phyloP scores from a whole-genome alignment of 2,113 vertebrate genomes.

The Sander lucioperca region DNA sequence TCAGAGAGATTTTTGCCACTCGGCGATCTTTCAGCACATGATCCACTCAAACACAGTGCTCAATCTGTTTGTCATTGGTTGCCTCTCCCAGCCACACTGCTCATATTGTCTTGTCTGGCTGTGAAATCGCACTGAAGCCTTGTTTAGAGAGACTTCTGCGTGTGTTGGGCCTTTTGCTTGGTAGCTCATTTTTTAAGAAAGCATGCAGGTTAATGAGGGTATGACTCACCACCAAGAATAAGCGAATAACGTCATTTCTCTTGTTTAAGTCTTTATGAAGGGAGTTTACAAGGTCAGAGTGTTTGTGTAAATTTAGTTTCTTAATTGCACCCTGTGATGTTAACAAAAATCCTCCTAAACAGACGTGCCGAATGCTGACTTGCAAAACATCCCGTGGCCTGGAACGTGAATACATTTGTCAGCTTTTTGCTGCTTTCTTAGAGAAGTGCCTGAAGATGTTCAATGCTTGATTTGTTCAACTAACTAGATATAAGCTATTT shows the following conservation, averaged over 20 bases:
- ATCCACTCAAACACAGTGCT: conserved; percentile 66
- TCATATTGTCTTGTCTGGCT: conserved; percentile 58
- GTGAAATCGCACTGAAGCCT: conserved; percentile 6
- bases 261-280: conserved; percentile 66
- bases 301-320: conserved; percentile 57
- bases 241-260: conserved; percentile 40
- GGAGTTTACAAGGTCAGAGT: conserved; percentile 62
- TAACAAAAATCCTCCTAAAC: conserved; percentile 28
- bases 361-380: conserved; percentile 44
- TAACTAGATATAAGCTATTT: neutral
- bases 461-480: conserved; percentile 6
- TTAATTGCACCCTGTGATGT: conserved; percentile 62
- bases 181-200: conserved; percentile 31
- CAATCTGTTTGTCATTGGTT: conserved; percentile 63
- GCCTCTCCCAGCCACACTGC: conserved; percentile 51
- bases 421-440: neutral
- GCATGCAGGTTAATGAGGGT: conserved; percentile 52
- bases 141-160: neutral
- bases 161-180: neutral
- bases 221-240: conserved; percentile 52
- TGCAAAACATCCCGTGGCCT: neutral
- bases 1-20: conserved; percentile 61
- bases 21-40: conserved; percentile 68
- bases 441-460: neutral
- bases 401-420: conserved; percentile 4